Conservation (phyloP, 2,888 invertebrate genomes). For the Neuroscelio doddi region DNA sequence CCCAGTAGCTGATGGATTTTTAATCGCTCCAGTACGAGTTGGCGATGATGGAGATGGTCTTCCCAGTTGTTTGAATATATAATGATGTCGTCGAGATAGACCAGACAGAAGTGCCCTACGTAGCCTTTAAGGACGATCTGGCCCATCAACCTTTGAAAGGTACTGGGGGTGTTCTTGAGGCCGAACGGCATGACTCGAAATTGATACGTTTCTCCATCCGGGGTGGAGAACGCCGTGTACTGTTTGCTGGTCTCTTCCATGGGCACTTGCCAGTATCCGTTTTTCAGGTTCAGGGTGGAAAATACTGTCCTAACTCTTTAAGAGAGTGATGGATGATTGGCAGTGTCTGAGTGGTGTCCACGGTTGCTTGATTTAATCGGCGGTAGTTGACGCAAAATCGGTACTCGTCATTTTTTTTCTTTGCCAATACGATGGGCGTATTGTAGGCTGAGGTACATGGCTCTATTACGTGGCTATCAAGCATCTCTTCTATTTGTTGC, state of each 20-base stretch:
- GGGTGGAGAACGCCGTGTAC: slow-evolving; percentile 56
- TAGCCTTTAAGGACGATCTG: slow-evolving; percentile 43
- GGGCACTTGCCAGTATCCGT: slow-evolving; percentile 61
- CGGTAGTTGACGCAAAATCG: slow-evolving; percentile 47
- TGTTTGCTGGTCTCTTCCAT: slow-evolving; percentile 42
- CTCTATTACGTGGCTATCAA: slow-evolving; percentile 38
- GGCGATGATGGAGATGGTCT: slow-evolving; percentile 44
- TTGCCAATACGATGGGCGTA: slow-evolving; percentile 40
- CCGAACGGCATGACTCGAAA: slow-evolving; percentile 58
- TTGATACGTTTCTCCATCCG: slow-evolving; percentile 53
- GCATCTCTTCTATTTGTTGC: slow-evolving; percentile 44
- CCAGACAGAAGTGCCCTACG: slow-evolving; percentile 30
- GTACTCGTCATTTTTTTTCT: slow-evolving; percentile 31
- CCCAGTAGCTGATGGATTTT: slow-evolving; percentile 29
- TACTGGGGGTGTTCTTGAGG: slow-evolving; percentile 45
- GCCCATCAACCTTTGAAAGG: slow-evolving; percentile 31
- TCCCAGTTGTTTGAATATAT: slow-evolving; percentile 19
- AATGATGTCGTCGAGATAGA: too few species aligned
- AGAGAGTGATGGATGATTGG: slow-evolving; percentile 16
- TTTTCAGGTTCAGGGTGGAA: slow-evolving; percentile 54
- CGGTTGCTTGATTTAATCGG: slow-evolving; percentile 6
- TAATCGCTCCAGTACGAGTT: slow-evolving; percentile 44
- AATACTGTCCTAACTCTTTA: slow-evolving; percentile 47
- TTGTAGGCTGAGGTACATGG: slow-evolving; percentile 39
- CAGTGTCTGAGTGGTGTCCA: slow-evolving; percentile 2